A percentile compares a stretch with the other conserved stretches of the same genome.
phyloP scores from a whole-genome alignment of 64 coral and sea anemone species.

The Montipora cactus region DNA sequence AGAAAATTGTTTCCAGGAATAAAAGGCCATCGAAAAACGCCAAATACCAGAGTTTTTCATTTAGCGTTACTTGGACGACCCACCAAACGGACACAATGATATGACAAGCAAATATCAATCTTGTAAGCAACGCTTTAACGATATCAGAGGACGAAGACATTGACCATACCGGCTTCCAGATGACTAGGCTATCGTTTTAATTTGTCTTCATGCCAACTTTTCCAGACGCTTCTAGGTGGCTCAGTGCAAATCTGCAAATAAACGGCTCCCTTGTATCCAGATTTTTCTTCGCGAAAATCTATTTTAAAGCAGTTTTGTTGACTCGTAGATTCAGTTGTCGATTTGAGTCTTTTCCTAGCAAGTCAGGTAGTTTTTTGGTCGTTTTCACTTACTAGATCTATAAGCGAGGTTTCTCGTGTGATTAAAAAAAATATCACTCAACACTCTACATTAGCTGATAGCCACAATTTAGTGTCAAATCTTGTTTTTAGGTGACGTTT shows the following conservation, averaged over 20 bases:
- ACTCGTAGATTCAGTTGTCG: background rate
- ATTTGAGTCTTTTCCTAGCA: background rate
- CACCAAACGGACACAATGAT: slow-evolving; percentile 58
- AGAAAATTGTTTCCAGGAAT: slow-evolving; percentile 44
- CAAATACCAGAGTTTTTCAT: slow-evolving; percentile 45
- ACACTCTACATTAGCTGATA: background rate
- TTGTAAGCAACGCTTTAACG: slow-evolving; percentile 52
- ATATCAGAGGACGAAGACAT: slow-evolving; percentile 41
- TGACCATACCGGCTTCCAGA: background rate
- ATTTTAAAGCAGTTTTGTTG: background rate
- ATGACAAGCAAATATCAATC: slow-evolving; percentile 45
- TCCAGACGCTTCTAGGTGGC: background rate
- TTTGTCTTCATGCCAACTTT: background rate
- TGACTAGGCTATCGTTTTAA: background rate
- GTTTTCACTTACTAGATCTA: too few relatives aligned
- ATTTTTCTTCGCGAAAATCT: background rate
- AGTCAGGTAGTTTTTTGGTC: background rate
- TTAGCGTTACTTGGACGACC: slow-evolving; percentile 37
- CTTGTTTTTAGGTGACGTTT: slow-evolving; percentile 19
- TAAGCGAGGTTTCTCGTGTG: too few relatives aligned
- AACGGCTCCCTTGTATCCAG: background rate
- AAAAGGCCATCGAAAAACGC: slow-evolving; percentile 38
- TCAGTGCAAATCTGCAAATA: background rate
- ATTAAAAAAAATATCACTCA: background rate
- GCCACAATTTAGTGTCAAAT: background rate